phyloP scores from a whole-genome alignment of 2,888 invertebrate species.

The Bellardia pandia region DNA sequence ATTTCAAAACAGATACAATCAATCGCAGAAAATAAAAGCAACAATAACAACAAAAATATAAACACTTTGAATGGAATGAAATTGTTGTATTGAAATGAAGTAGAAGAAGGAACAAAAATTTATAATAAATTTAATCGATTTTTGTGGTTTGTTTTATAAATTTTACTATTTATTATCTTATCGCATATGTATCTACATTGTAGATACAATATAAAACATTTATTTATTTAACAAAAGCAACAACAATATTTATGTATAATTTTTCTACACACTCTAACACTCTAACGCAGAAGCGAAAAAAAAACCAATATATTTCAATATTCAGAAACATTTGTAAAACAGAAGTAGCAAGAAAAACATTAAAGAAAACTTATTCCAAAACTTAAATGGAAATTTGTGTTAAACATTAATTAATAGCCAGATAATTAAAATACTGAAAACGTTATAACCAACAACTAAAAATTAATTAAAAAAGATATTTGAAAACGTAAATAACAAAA shows the following conservation, averaged over 20 bases:
- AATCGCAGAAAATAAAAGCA: not conserved
- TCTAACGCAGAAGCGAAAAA: not conserved
- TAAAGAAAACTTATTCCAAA: constrained; percentile 16
- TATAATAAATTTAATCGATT: constrained; percentile 64
- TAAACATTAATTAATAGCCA: constrained; percentile 49
- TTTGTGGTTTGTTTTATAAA: constrained; percentile 59
- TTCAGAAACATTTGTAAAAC: constrained; percentile 33
- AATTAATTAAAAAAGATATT: constrained; percentile 21
- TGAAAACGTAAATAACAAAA: constrained; percentile 25
- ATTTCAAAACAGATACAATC: constrained; percentile 34
- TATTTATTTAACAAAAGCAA: constrained; percentile 1
- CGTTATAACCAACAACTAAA: not conserved
- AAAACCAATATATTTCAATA: constrained; percentile 30
- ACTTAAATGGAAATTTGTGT: constrained; percentile 48
- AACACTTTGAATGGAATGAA: constrained; percentile 7
- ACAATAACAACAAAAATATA: not conserved
- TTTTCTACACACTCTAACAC: not conserved
- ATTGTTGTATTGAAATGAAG: constrained; percentile 7
- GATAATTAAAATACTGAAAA: constrained; percentile 42
- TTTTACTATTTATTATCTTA: constrained; percentile 69
- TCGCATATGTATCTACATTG: constrained; percentile 33
- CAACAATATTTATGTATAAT: constrained; percentile 1
- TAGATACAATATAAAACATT: constrained; percentile 9
- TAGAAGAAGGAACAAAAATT: constrained; percentile 15
- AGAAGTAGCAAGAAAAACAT: constrained; percentile 57